Conservation (phyloP, 2,888 invertebrate species). For the Orthosia cruda region DNA sequence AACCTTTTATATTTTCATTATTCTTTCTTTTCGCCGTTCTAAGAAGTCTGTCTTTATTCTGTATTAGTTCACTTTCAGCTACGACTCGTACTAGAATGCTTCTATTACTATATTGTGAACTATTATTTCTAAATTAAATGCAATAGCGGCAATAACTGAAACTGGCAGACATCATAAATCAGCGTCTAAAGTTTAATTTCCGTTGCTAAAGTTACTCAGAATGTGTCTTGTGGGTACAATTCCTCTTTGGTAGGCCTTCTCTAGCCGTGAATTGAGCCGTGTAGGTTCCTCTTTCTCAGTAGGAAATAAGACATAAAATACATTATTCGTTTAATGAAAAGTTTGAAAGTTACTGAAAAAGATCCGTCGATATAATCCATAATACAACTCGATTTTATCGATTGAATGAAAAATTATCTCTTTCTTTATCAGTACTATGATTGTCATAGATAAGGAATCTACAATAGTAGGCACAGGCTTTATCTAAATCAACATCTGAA, state of each 20-base stretch:
- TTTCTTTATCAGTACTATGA: not conserved
- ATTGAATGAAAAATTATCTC: not conserved
- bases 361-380: not conserved
- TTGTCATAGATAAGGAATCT: not conserved
- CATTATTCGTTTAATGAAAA: not conserved
- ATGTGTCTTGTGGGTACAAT: slow-evolving; percentile 14
- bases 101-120: not conserved
- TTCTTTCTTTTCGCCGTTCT: not conserved
- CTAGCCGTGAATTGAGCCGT: not conserved
- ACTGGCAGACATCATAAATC: slow-evolving; percentile 45
- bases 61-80: not conserved
- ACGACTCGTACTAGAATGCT: not conserved
- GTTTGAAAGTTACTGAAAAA: not conserved
- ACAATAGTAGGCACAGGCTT: not conserved
- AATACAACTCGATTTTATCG: not conserved
- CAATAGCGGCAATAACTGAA: slow-evolving; percentile 11
- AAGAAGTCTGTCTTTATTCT: not conserved
- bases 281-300: not conserved
- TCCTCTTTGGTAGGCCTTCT: not conserved
- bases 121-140: not conserved
- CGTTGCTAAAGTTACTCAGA: slow-evolving; percentile 8
- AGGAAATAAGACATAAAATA: not conserved
- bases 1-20: slow-evolving; percentile 6
- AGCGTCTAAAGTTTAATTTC: slow-evolving; percentile 45
- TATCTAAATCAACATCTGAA: not conserved